Percentiles rank a stretch among this genome's conserved stretches.
Conservation (phyloP, 2,888 invertebrate genomes). For the Oligia strigilis region DNA sequence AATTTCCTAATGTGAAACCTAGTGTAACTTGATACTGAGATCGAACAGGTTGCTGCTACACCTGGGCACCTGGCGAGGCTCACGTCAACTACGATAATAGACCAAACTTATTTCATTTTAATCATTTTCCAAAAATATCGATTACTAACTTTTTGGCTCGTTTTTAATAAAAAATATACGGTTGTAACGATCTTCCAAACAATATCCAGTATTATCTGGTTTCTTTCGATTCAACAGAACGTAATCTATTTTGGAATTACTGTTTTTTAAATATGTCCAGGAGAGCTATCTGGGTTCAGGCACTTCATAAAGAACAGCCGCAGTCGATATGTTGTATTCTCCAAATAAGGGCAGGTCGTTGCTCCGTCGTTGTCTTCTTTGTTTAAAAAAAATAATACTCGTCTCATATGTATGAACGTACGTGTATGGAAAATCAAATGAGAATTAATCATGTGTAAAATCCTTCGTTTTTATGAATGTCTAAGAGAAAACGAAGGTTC, state of each 20-base stretch:
- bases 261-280: conserved; percentile 41
- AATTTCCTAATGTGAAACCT: conserved; percentile 90
- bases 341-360: conserved; percentile 88
- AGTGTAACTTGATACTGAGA: conserved; percentile 86
- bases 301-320: conserved; percentile 67
- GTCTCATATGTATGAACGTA: conserved; percentile 76
- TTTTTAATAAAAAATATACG: conserved; percentile 43
- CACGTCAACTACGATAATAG: conserved; percentile 84
- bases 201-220: conserved; percentile 29
- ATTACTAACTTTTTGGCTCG: conserved; percentile 66
- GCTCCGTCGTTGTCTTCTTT: conserved; percentile 81
- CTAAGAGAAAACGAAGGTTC: conserved; percentile 56
- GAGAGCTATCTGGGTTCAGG: conserved; percentile 51
- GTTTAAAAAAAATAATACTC: conserved; percentile 85
- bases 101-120: conserved; percentile 79
- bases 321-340: conserved; percentile 78
- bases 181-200: conserved; percentile 16
- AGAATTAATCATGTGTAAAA: conserved; percentile 79
- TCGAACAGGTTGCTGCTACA: conserved; percentile 85
- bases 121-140: conserved; percentile 79
- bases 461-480: conserved; percentile 71
- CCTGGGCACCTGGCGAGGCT: conserved; percentile 86
- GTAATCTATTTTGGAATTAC: conserved; percentile 14
- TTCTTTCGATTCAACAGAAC: conserved; percentile 20
- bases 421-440: conserved; percentile 83